Evolutionary conservation across 2,888 invertebrate genomes (phyloP), one percentile per base, ranked within the genome.

Genomic region (Tenthredo mesomela): DNA sequence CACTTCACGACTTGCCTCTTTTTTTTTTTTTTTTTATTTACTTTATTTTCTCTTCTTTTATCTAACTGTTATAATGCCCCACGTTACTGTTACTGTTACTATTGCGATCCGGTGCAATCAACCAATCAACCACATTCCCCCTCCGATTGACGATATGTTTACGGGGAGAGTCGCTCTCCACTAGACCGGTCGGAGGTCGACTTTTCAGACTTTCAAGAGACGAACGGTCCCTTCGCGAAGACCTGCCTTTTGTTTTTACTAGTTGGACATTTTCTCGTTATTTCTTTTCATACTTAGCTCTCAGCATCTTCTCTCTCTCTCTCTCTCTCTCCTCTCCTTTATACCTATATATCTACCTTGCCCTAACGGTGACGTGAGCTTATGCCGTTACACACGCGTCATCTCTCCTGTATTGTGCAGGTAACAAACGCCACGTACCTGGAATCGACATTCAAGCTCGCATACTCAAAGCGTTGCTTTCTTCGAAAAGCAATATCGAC

Each of bases 391-490:
- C 85, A 83, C 90, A 85, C 85, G 82, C 71, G 82, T 87, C 88
- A 87, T 75, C 86, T 86, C 87, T 85, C 86, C 86, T 89, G 88
- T 87, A 90, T 90, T 90, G 90, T 90, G 90, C 88, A 90, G 90
- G 86, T 87, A 86, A 87, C 87, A 83, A 86, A 82, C 84, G 84
- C 78, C 58, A 33, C 77, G 37, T 54, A 29, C 50, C 29, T 33
- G 50, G 77, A 77, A 77, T 77, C 77, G 77, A 77, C 50, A 9
- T 18, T 54, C 54, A 33, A 54, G 50, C 54, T 54, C 77, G 33
- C 18, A 77, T 54, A 50, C n/a, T 54, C n/a, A n/a, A 7, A n/a
- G 47, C n/a, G 54, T 33, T 9, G n/a, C 18, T 33, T 77, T 77
- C 77, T 33, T 18, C 10, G 43, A 77, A 50, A 54, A 77, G 50